These are phyloP conservation scores for Nomada goodeniana DNA, from an alignment of 2,888 invertebrate species.

Conservation along the genomic window DNA sequence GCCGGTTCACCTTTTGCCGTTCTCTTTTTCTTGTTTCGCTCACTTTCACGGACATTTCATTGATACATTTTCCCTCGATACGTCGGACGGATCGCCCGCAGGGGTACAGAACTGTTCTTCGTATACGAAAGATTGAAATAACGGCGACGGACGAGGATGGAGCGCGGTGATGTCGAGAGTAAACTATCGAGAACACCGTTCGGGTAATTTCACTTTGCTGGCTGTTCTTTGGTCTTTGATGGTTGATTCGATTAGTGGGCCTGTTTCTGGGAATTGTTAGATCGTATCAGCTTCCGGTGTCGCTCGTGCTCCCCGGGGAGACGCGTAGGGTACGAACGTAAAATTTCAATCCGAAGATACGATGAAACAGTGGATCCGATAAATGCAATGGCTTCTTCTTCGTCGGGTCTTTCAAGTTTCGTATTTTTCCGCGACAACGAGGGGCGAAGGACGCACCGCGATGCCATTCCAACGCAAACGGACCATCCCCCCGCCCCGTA, in stretches of 20 bases:
- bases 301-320: background rate
- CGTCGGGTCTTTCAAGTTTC: too few relatives aligned
- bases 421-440: too few relatives aligned
- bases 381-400: background rate
- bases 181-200: too few relatives aligned
- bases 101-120: too few relatives aligned
- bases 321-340: background rate
- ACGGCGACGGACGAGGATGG: too few relatives aligned
- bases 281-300: slow-evolving; percentile 29
- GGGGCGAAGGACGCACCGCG: background rate
- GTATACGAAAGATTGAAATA: too few relatives aligned
- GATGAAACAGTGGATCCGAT: background rate
- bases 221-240: background rate
- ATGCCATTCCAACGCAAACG: background rate
- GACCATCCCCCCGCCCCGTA: background rate
- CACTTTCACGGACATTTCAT: background rate
- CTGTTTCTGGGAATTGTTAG: slow-evolving; percentile 19
- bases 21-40: background rate
- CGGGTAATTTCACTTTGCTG: background rate
- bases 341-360: background rate
- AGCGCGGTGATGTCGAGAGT: too few relatives aligned
- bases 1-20: background rate
- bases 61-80: background rate
- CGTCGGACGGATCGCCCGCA: too few relatives aligned
- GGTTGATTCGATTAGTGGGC: background rate